Percentiles rank a stretch among this genome's conserved stretches.
These are phyloP conservation scores for Euplagia quadripunctaria DNA, from an alignment of 2,888 invertebrate species.

Conservation along the genomic window DNA sequence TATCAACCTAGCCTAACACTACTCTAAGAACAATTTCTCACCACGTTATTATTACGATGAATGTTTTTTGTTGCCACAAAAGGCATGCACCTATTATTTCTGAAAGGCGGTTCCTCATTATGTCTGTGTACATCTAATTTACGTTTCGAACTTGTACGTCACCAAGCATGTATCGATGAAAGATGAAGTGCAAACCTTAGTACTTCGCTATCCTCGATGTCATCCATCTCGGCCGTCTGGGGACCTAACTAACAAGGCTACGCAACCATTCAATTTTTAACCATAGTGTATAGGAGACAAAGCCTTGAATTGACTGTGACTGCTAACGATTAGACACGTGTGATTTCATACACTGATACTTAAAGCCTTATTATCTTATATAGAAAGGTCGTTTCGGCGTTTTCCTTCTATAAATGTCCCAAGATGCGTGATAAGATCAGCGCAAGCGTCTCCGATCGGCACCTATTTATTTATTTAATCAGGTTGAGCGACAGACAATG, in stretches of 20 bases:
- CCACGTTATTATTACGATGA: neutral
- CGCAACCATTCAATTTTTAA: conserved; percentile 55
- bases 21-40: no score
- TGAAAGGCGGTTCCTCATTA: conserved; percentile 16
- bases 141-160: conserved; percentile 46
- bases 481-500: conserved; percentile 85
- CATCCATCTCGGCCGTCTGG: conserved; percentile 63
- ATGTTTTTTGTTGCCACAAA: neutral
- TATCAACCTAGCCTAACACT: neutral
- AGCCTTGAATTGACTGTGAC: conserved; percentile 55
- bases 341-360: conserved; percentile 61
- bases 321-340: conserved; percentile 61
- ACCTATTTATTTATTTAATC: conserved; percentile 86
- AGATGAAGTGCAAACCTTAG: conserved; percentile 61
- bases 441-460: conserved; percentile 78
- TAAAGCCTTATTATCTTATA: conserved; percentile 65
- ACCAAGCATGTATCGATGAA: conserved; percentile 51
- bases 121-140: conserved; percentile 47
- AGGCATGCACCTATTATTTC: conserved; percentile 4
- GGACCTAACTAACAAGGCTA: conserved; percentile 57
- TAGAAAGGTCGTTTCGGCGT: conserved; percentile 68
- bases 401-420: conserved; percentile 73
- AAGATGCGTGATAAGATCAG: conserved; percentile 78
- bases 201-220: conserved; percentile 33
- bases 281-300: conserved; percentile 59